phyloP scores from a whole-genome alignment of 2,113 vertebrate species.

The Poecile atricapillus region DNA sequence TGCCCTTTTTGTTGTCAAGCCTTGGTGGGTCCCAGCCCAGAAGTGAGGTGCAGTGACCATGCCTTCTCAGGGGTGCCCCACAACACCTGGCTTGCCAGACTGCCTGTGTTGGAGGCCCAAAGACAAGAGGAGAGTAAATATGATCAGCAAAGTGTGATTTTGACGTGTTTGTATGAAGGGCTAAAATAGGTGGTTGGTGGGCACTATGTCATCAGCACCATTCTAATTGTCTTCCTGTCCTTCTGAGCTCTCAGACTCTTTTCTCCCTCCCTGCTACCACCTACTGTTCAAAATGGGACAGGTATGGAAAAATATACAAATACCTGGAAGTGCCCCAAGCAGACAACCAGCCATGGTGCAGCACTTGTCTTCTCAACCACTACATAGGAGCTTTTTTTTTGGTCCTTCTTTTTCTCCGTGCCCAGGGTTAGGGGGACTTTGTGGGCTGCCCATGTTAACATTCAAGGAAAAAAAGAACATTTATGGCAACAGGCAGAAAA shows the following conservation, averaged over 20 bases:
- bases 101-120: background rate
- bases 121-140: background rate
- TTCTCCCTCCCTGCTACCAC: background rate
- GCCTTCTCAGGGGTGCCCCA: background rate
- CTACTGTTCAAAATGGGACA: background rate
- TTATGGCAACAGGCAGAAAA: background rate
- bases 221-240: background rate
- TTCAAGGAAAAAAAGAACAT: background rate
- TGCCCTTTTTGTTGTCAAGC: background rate
- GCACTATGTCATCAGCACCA: background rate
- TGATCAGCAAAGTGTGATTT: background rate
- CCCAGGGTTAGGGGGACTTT: background rate
- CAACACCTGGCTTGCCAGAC: background rate
- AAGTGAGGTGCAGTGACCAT: background rate
- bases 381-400: rapidly evolving
- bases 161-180: background rate
- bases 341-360: background rate
- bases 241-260: background rate
- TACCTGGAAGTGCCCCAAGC: background rate
- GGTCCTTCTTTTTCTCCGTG: background rate
- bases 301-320: background rate
- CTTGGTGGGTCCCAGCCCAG: background rate
- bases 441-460: background rate
- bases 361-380: background rate
- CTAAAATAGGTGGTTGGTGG: background rate